Evolutionary conservation across 2,888 invertebrate genomes (phyloP).

Genomic region (Drosophila multiciliata): DNA sequence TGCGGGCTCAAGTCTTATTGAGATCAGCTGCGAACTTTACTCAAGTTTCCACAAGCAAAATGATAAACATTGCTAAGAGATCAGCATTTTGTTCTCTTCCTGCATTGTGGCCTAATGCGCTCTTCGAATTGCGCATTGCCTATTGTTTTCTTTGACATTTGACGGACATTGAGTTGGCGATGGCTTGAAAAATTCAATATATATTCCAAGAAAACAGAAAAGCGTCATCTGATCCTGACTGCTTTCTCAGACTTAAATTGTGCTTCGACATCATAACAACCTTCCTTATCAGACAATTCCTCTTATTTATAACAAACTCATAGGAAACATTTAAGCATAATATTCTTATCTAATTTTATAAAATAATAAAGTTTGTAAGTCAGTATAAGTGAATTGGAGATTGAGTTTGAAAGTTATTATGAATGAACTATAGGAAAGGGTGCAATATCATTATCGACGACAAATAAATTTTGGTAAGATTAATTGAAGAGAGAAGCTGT

Average conservation of each 20-base stretch:
- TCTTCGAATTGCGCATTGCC: constrained; percentile 22
- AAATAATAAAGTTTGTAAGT: not conserved
- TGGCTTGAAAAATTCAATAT: constrained; percentile 53
- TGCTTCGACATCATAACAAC: not conserved
- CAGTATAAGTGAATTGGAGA: not conserved
- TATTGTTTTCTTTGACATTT: too few relatives aligned
- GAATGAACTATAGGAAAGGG: not conserved
- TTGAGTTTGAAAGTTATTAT: not conserved
- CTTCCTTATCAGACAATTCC: not conserved
- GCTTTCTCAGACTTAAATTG: not conserved
- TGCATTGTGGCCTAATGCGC: too few relatives aligned
- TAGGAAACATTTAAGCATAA: not conserved
- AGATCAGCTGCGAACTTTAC: constrained; percentile 57
- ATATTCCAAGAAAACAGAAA: constrained; percentile 63
- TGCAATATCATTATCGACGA: not conserved
- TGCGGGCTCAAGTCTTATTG: constrained; percentile 79
- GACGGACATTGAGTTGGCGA: constrained; percentile 37
- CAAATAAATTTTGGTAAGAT: not conserved
- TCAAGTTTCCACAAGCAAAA: constrained; percentile 67
- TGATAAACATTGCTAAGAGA: constrained; percentile 59
- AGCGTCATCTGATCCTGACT: constrained; percentile 69
- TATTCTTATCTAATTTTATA: not conserved
- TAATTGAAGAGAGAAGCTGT: not conserved
- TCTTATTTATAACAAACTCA: not conserved
- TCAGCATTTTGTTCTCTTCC: not conserved